Base-by-base conservation (phyloP, 1,140 invertebrate genomes). In the Meloidogyne floridensis region DNA sequence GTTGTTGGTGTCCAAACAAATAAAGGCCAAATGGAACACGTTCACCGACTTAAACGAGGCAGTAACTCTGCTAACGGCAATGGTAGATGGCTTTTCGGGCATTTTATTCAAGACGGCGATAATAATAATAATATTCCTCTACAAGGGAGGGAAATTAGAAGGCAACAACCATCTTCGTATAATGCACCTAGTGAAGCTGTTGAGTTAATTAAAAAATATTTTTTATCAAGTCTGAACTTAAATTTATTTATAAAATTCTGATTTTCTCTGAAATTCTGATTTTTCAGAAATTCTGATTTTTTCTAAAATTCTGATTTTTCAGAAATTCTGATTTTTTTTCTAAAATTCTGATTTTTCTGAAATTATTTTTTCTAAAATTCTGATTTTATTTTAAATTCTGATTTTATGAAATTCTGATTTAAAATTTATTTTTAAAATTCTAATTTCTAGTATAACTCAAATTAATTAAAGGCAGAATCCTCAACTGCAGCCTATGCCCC, bases 81-180 rank as follows among this genome's bases (percentile, higher is more conserved):
- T 76, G 88, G 88, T 18, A 83, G 86, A 71, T 89, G 87, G 87
- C 80, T 89, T 32, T 89, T 89, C 82, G 88, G 88, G 9, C 88
- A 89, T 72, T 89, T 84, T 74, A 87, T 89, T 76, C 84, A 85
- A 59, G 85, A 88, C 53, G 59, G 83, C 72, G 79, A 86, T 59
- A 72, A 5, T 18, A 51, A 65, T 9, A 54, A n/a, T 76, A 82
- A 20, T 74, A 59, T 56, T 18, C 51, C 65, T 51, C 42, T 43
- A 42, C 59, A 59, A 18, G 84, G 75, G 15, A 76, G 84, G 3
- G 87, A 85, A 76, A 81, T 87, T 75, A 86, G 86, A 32, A 84
- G 86, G 18, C 86, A 87, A 77, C 83, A 85, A 53, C 75, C 85
- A 53, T 59, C 80, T 11, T 78, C 32, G 1, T 72, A 80, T 20